A percentile compares a stretch with the other conserved stretches of the same genome.
Conservation (phyloP, 2,113 vertebrate species). For the Saiga tatarica region DNA sequence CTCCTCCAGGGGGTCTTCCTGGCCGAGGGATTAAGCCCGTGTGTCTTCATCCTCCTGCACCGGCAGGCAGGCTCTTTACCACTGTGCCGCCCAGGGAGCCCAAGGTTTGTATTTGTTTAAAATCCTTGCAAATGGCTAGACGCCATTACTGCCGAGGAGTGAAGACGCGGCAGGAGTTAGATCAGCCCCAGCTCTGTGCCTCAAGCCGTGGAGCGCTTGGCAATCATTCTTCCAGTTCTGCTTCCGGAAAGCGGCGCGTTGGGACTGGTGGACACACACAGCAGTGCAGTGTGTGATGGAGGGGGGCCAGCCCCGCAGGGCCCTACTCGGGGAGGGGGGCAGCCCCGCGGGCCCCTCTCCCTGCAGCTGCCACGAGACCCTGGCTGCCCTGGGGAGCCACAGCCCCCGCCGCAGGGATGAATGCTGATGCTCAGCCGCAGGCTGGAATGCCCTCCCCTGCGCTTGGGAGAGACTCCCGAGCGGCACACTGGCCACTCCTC, state of each 20-base stretch:
- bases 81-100: background rate
- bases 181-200: background rate
- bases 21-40: background rate
- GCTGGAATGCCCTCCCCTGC: background rate
- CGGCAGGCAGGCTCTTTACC: background rate
- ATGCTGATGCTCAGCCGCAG: background rate
- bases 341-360: background rate
- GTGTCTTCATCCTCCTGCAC: background rate
- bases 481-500: background rate
- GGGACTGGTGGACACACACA: background rate
- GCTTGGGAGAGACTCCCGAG: fast-evolving
- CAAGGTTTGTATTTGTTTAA: background rate
- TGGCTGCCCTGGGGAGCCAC: background rate
- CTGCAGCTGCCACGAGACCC: background rate
- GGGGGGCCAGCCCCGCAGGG: fast-evolving
- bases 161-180: background rate
- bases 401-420: fast-evolving
- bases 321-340: background rate
- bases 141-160: background rate
- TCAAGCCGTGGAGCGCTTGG: fast-evolving
- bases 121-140: background rate
- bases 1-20: background rate
- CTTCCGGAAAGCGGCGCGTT: background rate
- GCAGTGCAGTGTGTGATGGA: background rate
- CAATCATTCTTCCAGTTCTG: fast-evolving